Conservation (phyloP, 1,140 invertebrate species). For the Planococcus citri region DNA sequence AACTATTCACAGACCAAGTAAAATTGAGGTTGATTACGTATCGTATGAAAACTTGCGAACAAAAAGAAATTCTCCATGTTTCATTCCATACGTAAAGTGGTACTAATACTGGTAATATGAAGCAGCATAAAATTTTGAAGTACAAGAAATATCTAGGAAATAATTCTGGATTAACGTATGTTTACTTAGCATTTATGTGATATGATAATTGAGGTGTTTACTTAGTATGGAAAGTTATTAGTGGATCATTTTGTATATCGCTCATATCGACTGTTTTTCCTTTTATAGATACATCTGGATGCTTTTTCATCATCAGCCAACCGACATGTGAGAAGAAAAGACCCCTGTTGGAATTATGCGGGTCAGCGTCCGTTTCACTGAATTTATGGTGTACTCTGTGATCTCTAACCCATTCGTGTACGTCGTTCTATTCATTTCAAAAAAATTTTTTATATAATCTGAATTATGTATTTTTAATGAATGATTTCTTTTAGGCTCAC, state of each 20-base stretch:
- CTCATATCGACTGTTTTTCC: conserved; percentile 62
- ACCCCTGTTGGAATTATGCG: conserved; percentile 74
- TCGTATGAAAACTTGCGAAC: conserved; percentile 41
- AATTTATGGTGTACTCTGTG: conserved; percentile 84
- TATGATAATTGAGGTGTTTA: conserved; percentile 28
- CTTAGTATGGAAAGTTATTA: conserved; percentile 60
- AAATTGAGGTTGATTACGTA: conserved; percentile 46
- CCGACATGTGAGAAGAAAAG: conserved; percentile 88
- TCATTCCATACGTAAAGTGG: conserved; percentile 53
- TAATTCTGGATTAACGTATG: not conserved
- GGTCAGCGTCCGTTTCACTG: conserved; percentile 79
- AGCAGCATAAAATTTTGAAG: conserved; percentile 70
- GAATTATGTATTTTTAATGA: no score
- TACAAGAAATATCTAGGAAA: conserved; percentile 36
- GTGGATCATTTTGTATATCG: conserved; percentile 61
- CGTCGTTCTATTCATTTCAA: conserved; percentile 38
- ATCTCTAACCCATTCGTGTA: conserved; percentile 59
- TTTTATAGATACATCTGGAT: conserved; percentile 61
- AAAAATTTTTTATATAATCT: no score
- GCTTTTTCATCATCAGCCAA: conserved; percentile 75
- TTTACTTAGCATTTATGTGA: not conserved
- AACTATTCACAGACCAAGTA: conserved; percentile 57
- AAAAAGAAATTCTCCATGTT: conserved; percentile 35
- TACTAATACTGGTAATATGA: conserved; percentile 46
- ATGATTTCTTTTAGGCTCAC: no score